Conservation (phyloP, 2,888 invertebrate genomes). For the Adelphocoris suturalis region DNA sequence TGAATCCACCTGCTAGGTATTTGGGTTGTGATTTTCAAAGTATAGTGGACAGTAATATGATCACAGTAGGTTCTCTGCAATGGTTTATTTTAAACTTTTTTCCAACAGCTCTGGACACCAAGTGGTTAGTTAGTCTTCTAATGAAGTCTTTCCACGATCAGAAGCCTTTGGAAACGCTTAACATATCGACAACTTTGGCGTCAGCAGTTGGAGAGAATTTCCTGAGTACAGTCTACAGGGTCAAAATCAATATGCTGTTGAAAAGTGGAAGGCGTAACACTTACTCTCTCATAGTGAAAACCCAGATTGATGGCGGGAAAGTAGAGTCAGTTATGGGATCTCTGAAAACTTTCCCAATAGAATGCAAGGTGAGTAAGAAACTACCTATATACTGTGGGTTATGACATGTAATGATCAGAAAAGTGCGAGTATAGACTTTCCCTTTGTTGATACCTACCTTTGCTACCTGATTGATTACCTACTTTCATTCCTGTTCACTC, state of each 20-base stretch:
- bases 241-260: conserved; percentile 20
- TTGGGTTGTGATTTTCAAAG: too few species aligned
- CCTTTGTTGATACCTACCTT: neutral
- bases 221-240: conserved; percentile 54
- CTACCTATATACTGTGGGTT: too few species aligned
- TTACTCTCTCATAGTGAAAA: conserved; percentile 50
- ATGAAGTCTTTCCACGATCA: conserved; percentile 37
- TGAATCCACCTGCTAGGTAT: too few species aligned
- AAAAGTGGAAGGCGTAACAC: conserved; percentile 4
- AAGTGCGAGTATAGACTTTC: too few species aligned
- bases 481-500: too few species aligned
- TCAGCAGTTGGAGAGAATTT: conserved; percentile 44
- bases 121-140: conserved; percentile 43
- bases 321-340: conserved; percentile 33
- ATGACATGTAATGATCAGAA: too few species aligned
- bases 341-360: conserved; percentile 8
- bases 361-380: conserved; percentile 41
- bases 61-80: too few species aligned
- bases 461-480: neutral
- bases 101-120: conserved; percentile 1
- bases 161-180: neutral
- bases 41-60: too few species aligned
- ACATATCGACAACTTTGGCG: neutral
- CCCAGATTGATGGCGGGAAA: conserved; percentile 4
- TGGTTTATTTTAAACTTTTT: neutral